phyloP scores from a whole-genome alignment of 2,113 vertebrate species.

The Chloebia gouldiae region DNA sequence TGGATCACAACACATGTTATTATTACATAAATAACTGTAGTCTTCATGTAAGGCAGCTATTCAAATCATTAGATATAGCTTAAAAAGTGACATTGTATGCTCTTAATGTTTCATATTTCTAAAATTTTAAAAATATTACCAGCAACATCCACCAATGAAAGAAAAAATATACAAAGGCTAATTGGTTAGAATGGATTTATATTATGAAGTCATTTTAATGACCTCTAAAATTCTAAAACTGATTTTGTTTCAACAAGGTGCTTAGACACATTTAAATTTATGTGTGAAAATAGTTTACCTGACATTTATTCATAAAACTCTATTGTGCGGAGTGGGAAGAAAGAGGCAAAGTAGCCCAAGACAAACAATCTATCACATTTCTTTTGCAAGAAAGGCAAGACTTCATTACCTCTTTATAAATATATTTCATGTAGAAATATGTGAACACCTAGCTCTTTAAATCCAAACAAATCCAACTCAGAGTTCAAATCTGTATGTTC shows the following conservation, averaged over 20 bases:
- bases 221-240: background rate
- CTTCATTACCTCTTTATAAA: background rate
- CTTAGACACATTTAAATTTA: background rate
- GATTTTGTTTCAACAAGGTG: background rate
- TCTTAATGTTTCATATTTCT: background rate
- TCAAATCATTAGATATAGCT: background rate
- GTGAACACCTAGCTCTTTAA: background rate
- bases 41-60: background rate
- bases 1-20: background rate
- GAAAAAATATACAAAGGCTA: background rate
- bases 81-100: background rate
- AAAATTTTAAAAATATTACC: background rate
- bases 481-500: background rate
- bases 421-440: background rate
- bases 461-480: background rate
- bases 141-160: background rate
- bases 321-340: background rate
- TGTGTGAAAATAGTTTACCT: background rate
- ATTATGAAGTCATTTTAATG: background rate
- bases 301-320: background rate
- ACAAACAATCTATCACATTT: background rate
- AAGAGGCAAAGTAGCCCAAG: background rate
- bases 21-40: background rate
- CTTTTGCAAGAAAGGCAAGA: background rate
- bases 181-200: background rate